Evolutionary conservation across 2,113 vertebrate species (phyloP), one percentile per base, ranked within the genome.

Genomic region (Pogonocichla stellata): DNA sequence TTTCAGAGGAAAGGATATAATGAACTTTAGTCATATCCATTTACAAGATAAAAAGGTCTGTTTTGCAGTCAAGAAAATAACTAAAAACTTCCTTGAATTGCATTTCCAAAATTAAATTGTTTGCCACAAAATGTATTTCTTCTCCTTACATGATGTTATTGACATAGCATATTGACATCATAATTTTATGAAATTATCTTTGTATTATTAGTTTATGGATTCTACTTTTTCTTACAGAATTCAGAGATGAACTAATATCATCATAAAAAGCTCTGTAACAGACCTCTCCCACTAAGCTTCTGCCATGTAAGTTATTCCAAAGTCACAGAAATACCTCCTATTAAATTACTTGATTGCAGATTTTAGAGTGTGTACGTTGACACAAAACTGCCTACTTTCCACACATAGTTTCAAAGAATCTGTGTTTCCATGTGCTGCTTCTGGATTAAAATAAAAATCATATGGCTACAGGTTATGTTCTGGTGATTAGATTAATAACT

Each of bases 1-100:
- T 94, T 90, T 89, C 33, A 89, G 89, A 84, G 79, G 34, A 94
- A 89, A 95, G 14, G 90, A 86, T 10, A 90, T 8, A 43, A 77
- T 53, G 8, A 95, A 90, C 13, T 70, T 94, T 34, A 58, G 24
- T 71, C 36, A 71, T 6, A 85, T 15, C 6, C 20, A 47, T 43
- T 90, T 43, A 81, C 28, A 92, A 90, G 82, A 92, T 24, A 65
- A 82, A 84, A 77, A 60, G 7, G 34, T 47, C 15, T 34, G 29
- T 26, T 83, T 73, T 33, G 8, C 33, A 85, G 45, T 62, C 48
- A 60, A 64, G 19, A 84, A 83, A 89, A 48, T 42, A 82, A 70
- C 20, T 17, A 62, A 71, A 70, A 83, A 11, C 8, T 34, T 57
- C 10, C 22, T 43, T 48, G n/a, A n/a, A 56, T 0, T 2, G 13